Evolutionary conservation across 2,113 vertebrate genomes (phyloP), one percentile per base, ranked within the genome.

Genomic region (Trinectes maculatus): DNA sequence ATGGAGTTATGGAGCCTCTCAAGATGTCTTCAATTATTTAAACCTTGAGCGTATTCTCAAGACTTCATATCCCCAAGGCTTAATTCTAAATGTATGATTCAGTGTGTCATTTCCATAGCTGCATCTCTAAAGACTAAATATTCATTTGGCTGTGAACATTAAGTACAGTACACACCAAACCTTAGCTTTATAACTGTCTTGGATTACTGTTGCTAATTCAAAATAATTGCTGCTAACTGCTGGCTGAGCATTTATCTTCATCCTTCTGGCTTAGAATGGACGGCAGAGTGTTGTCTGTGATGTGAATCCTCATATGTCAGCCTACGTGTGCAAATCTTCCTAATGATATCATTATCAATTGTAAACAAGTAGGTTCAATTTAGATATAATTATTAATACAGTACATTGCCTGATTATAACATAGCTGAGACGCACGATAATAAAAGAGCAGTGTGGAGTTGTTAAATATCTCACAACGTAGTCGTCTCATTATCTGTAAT

Each of bases 11-110:
- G 54, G 53, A 71, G 54, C 43, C 15, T 85, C 71, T 72, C 65
- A 80, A 74, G 60, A 70, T 49, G 34, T 82, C 44, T 57, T 84
- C 36, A 77, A 85, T 85, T 67, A 85, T 82, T 86, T 33, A 80
- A 25, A 70, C 46, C 44, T 55, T 25, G 19, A 73, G 75, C 70
- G 28, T 61, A 59, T 39, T 80, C 64, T 80, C 3, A 76, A 77
- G 58, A 63, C 60, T 69, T 72, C 37, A 44, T 75, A 79, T 61
- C 34, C 37, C 57, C 42, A 67, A 29, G 24, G 51, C 25, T 60
- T 64, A 64, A 74, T 74, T 85, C 40, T 39, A 48, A 36, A 68
- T 72, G 16, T 65, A 26, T 22, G 54, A 58, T 64, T 64, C 29
- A 46, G 71, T 83, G 75, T 36, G 40, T 69, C 57, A 59, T 10